Base-by-base conservation (phyloP, 2,797 vertebrate species). In the Arctocebus calabarensis region DNA sequence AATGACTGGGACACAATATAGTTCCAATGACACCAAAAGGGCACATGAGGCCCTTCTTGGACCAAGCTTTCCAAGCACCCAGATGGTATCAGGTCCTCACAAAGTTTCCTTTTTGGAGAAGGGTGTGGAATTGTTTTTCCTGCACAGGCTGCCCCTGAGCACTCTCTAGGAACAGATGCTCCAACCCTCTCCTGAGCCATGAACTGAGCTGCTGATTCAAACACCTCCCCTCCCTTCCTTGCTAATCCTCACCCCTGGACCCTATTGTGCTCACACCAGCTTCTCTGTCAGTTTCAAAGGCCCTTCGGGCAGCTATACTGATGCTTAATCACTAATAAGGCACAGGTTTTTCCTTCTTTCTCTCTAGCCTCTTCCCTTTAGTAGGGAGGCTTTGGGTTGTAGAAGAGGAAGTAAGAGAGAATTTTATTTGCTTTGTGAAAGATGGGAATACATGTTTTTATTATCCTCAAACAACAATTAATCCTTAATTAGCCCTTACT, bases 101-200 rank as follows among this genome's bases (percentile, higher is more conserved):
- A 27, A 64, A 71, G 55, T 23, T 66, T 59, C 43, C 20, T 45
- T 64, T 64, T 11, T 32, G 34, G 64, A 73, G 48, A 13, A 20
- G 13, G 9, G 2, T 29, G 10, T 1, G 5, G 22, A 37, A 16
- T 12, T 66, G 25, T 7, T 59, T 57, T 43, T 57, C 88, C 78
- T 37, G 20, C 29, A 40, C 6, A 0, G 37, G 57, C 55, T 45
- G 86, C 66, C 77, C 59, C 78, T 29, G 52, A 87, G 78, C 17
- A 45, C 66, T 32, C 88, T 37, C 40, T 25, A 34, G 78, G n/a
- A 97, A 86, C 94, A 97, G 89, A 94, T 90, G 87, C 57, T 82
- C 91, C 90, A 95, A 81, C 68, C 73, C 73, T 52, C 91, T 98
- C 92, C 81, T 34, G 87, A 34, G 64, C 71, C 79, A 59, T 19